Evolutionary conservation across 2,888 invertebrate species (phyloP).

Genomic region (Conchocele bisecta): DNA sequence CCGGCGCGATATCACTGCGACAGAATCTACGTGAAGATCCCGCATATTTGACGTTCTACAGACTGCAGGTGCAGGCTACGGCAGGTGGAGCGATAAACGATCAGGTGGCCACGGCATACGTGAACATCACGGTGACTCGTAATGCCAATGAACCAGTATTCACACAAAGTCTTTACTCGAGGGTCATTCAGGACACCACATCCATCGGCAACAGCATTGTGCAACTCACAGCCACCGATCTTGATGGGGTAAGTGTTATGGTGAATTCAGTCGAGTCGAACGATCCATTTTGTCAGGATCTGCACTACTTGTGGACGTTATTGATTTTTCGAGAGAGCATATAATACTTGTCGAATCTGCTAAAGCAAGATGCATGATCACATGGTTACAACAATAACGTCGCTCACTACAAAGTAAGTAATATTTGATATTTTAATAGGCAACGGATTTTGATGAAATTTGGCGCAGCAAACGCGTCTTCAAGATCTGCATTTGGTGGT

Average conservation of each 20-base stretch:
- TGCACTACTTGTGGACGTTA: too few species aligned
- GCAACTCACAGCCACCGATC: conserved; percentile 71
- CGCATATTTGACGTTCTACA: conserved; percentile 59
- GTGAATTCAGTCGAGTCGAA: too few species aligned
- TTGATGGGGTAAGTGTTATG: conserved; percentile 59
- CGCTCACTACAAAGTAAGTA: too few species aligned
- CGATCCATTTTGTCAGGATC: too few species aligned
- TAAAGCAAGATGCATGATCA: too few species aligned
- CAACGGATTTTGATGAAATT: too few species aligned
- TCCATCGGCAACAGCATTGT: conserved; percentile 61
- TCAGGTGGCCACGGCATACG: conserved; percentile 69
- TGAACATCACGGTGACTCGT: conserved; percentile 74
- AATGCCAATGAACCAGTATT: conserved; percentile 75
- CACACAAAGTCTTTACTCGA: conserved; percentile 56
- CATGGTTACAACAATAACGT: too few species aligned
- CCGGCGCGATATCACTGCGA: conserved; percentile 60
- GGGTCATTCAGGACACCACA: conserved; percentile 62
- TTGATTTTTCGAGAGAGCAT: too few species aligned
- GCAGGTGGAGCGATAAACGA: conserved; percentile 62
- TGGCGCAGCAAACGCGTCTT: too few species aligned
- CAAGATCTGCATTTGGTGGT: too few species aligned
- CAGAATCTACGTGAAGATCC: conserved; percentile 65
- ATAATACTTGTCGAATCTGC: too few species aligned
- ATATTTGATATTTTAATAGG: too few species aligned
- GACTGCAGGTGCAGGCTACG: conserved; percentile 68